A percentile compares a stretch with the other conserved stretches of the same genome.
phyloP scores from a whole-genome alignment of 2,888 invertebrate species.

The Seira ritae region DNA sequence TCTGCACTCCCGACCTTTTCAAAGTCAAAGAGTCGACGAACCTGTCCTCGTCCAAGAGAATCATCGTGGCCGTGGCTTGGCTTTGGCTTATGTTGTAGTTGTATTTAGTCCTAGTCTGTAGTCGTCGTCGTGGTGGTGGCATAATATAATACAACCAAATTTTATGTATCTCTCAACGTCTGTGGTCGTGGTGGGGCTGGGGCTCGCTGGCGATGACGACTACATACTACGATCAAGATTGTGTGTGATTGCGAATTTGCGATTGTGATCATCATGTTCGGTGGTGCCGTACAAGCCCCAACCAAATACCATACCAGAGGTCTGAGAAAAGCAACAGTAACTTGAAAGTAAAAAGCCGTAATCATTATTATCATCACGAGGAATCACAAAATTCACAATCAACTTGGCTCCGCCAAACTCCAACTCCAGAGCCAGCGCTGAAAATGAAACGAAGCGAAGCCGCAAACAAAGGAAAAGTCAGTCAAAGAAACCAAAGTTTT shows the following conservation, averaged over 20 bases:
- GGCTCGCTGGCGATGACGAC: neutral
- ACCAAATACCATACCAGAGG: neutral
- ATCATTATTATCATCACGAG: conserved; percentile 2
- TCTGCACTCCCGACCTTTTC: conserved; percentile 74
- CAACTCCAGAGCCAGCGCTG: conserved; percentile 12
- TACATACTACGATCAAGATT: too few species aligned
- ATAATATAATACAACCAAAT: too few species aligned
- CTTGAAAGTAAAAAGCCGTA: neutral
- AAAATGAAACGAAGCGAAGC: neutral
- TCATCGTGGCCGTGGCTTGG: conserved; percentile 43
- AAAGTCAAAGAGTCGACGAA: conserved; percentile 74
- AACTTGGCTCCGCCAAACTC: conserved; percentile 9
- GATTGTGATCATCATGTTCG: neutral
- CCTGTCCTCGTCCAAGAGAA: conserved; percentile 67
- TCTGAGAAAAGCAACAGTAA: neutral
- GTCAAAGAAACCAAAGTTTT: too few species aligned
- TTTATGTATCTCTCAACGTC: too few species aligned
- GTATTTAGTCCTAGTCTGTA: neutral
- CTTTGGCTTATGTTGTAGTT: neutral
- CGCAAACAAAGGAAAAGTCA: neutral
- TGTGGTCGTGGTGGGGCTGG: neutral
- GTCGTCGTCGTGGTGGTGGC: conserved; percentile 19
- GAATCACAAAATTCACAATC: conserved; percentile 30
- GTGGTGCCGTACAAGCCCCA: too few species aligned
- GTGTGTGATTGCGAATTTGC: neutral